These are phyloP conservation scores for Lycocorax pyrrhopterus DNA, from an alignment of 2,113 vertebrate genomes.

Conservation along the genomic window DNA sequence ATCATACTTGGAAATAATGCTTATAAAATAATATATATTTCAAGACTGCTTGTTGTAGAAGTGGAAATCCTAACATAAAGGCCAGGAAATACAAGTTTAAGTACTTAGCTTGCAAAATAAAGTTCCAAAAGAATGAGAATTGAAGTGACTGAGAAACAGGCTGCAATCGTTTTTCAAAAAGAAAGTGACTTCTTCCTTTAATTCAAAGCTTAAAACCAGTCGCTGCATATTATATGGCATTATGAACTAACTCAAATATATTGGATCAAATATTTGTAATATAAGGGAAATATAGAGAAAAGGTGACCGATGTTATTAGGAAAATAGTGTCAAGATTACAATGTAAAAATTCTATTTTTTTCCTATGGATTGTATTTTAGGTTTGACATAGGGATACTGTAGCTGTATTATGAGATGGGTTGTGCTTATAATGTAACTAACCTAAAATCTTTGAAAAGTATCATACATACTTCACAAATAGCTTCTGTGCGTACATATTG, in stretches of 20 bases:
- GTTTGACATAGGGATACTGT: not conserved
- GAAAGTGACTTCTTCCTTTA: not conserved
- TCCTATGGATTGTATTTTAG: not conserved
- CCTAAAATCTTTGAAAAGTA: not conserved
- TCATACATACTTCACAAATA: not conserved
- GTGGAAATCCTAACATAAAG: not conserved
- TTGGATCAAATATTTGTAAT: not conserved
- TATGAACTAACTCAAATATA: not conserved
- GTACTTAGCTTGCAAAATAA: conserved; percentile 17
- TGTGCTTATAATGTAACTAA: not conserved
- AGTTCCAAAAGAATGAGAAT: not conserved
- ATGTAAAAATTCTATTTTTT: not conserved
- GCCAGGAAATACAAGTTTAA: conserved; percentile 10
- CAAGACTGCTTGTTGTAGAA: not conserved
- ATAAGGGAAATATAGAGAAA: not conserved
- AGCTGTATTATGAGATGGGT: not conserved
- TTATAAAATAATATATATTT: not conserved
- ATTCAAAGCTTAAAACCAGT: not conserved
- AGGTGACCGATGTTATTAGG: not conserved
- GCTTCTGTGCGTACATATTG: not conserved
- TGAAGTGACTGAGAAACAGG: not conserved
- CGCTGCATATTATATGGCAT: not conserved
- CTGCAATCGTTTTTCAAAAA: not conserved
- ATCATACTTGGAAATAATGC: not conserved
- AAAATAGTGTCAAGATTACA: not conserved